Base-by-base conservation (phyloP, 2,888 invertebrate species). In the Pterostichus madidus region DNA sequence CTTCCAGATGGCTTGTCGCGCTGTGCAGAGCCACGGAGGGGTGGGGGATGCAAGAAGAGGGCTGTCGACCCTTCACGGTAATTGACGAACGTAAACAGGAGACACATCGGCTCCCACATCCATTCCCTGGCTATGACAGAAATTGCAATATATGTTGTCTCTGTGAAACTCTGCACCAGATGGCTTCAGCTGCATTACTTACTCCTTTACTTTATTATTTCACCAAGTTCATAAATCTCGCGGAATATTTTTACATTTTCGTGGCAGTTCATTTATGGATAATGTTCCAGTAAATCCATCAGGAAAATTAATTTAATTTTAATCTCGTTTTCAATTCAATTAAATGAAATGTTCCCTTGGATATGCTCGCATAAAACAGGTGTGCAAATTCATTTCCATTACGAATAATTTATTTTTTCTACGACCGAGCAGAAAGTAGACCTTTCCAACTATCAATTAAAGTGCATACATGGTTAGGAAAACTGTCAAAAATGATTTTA, bases 1-100 rank as follows among this genome's bases (percentile, higher is more conserved):
- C 83, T 83, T 83, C 76, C 83, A 83, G 77, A 64, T 77, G 83
- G 77, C 52, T 75, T 82, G 46, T 7, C 35, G 52, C 44, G 11
- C 24, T 39, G 39, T 8, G 39, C 39, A 1, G 39, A 24, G 24
- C 24, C 39, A 8, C 39, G 39, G 39, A 1, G 5, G 6, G 24
- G 17, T 31, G 15, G 44, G 44, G 39, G 11, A 35, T 31, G 53
- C 10, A 15, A 76, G 52, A 73, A 32, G 39, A 53, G 53, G 53
- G 80, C 15, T 44, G 39, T 13, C 17, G 59, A 49, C 39, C 61
- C 75, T 49, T 52, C 32, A 56, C 73, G 56, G 64, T 83, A 83
- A 83, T 83, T 83, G 83, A 83, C 83, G 83, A 77, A 83, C 68
- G 80, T 73, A 80, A 80, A 71, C 68, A 80, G 13, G 76, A 75